These are phyloP conservation scores for Cosmia pyralina DNA, from an alignment of 2,888 invertebrate genomes.

Conservation along the genomic window DNA sequence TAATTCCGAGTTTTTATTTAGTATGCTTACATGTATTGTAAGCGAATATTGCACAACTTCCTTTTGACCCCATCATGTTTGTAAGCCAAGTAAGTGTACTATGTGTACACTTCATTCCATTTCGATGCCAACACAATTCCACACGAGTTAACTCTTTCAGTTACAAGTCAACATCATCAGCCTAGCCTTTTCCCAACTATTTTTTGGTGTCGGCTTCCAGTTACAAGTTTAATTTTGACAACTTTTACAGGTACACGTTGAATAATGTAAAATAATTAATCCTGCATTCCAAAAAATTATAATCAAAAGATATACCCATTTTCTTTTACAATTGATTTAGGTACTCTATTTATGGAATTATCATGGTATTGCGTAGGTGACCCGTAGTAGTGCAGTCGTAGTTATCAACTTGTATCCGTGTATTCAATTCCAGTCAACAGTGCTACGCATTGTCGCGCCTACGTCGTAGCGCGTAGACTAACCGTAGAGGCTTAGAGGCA, in stretches of 20 bases:
- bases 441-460: conserved; percentile 9
- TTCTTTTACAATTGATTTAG: background rate
- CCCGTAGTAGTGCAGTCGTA: background rate
- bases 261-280: background rate
- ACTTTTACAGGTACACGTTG: background rate
- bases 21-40: background rate
- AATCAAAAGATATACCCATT: background rate
- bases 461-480: conserved; percentile 24
- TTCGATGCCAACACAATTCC: background rate
- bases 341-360: background rate
- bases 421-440: background rate
- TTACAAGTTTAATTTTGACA: background rate
- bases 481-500: background rate
- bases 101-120: background rate
- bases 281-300: background rate
- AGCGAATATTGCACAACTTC: background rate
- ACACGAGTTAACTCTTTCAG: background rate
- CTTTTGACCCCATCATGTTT: background rate
- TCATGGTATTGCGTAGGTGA: background rate
- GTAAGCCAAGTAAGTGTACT: background rate
- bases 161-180: background rate
- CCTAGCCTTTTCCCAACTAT: no score
- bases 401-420: background rate
- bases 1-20: background rate
- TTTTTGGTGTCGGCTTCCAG: no score